Percentiles rank a stretch among this genome's conserved stretches.
Evolutionary conservation across 2,113 vertebrate genomes (phyloP).

Genomic region (Sylvietta virens): DNA sequence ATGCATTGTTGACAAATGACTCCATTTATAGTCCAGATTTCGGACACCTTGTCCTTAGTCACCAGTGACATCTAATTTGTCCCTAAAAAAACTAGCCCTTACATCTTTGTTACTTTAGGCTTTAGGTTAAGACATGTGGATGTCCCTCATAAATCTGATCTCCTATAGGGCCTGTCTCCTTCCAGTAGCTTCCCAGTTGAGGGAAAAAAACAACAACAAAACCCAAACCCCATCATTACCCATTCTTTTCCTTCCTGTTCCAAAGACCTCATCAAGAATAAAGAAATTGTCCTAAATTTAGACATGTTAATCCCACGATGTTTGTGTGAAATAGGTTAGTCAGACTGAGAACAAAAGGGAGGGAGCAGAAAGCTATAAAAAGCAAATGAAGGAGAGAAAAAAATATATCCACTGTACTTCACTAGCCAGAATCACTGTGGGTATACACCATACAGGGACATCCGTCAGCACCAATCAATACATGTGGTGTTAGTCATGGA

Average conservation of each 20-base stretch:
- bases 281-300: conserved; percentile 64
- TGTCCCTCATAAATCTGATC: conserved; percentile 72
- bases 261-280: conserved; percentile 23
- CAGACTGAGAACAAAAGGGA: conserved; percentile 46
- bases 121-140: conserved; percentile 62
- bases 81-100: conserved; percentile 64
- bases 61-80: conserved; percentile 74
- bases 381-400: conserved; percentile 59
- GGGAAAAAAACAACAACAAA: background rate
- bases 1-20: conserved; percentile 67
- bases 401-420: conserved; percentile 58
- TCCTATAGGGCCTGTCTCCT: conserved; percentile 42
- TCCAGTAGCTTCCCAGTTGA: conserved; percentile 5
- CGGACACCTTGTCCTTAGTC: conserved; percentile 69
- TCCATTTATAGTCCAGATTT: conserved; percentile 71
- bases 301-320: conserved; percentile 25
- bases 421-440: conserved; percentile 49
- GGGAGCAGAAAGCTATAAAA: conserved; percentile 57
- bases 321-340: conserved; percentile 54
- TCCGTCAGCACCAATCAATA: conserved; percentile 86
- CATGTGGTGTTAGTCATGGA: conserved; percentile 79
- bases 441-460: conserved; percentile 73
- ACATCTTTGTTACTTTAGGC: conserved; percentile 70
- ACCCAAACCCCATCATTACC: background rate
- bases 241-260: conserved; percentile 17